A percentile compares a stretch with the other conserved stretches of the same genome.
These are phyloP conservation scores for Drosophila lacteicornis DNA, from an alignment of 1,140 invertebrate species.

Conservation along the genomic window DNA sequence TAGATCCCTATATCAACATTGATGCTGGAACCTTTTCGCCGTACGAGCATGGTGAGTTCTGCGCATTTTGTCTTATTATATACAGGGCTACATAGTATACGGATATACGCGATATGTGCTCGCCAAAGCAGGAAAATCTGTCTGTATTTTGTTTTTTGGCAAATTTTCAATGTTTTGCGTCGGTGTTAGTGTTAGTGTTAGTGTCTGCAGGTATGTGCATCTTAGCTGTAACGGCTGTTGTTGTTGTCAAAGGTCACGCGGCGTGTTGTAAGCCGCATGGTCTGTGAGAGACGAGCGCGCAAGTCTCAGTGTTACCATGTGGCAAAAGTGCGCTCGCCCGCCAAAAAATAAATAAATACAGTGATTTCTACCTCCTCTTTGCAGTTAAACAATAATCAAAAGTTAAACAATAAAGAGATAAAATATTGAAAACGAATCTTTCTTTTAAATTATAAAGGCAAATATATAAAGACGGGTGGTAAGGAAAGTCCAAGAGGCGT, in stretches of 20 bases:
- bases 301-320: conserved; percentile 3
- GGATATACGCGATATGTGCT: neutral
- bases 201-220: conserved; percentile 22
- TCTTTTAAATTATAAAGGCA: neutral
- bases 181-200: neutral
- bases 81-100: conserved; percentile 1
- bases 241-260: conserved; percentile 57
- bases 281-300: neutral
- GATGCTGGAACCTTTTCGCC: conserved; percentile 99
- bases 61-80: neutral
- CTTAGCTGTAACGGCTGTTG: conserved; percentile 29
- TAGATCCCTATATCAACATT: conserved; percentile 99
- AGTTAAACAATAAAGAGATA: neutral
- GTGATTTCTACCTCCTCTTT: too few species aligned
- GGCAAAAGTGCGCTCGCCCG: conserved; percentile 10
- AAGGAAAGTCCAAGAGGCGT: conserved; percentile 5
- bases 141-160: conserved; percentile 41
- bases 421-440: neutral
- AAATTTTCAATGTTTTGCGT: conserved; percentile 49
- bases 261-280: conserved; percentile 36
- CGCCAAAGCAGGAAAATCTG: conserved; percentile 19
- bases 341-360: conserved; percentile 8
- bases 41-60: conserved; percentile 97
- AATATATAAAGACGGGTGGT: neutral
- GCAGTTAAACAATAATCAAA: too few species aligned